A percentile compares a stretch with the other conserved stretches of the same genome.
These are phyloP conservation scores for Notolepis coatsorum DNA, from an alignment of 2,797 vertebrate genomes.

Conservation along the genomic window DNA sequence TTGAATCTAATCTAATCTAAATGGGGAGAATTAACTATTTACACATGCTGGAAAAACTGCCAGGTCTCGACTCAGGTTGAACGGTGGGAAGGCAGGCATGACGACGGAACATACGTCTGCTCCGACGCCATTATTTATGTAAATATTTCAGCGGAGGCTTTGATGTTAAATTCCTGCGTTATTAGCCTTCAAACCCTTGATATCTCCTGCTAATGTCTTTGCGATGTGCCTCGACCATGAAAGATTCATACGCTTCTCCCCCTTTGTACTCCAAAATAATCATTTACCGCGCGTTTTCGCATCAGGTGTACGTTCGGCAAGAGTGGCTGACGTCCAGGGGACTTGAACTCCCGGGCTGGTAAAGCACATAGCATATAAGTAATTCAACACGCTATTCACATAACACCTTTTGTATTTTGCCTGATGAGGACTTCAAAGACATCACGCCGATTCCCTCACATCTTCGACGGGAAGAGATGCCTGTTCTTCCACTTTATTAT, in stretches of 20 bases:
- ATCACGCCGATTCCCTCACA: conserved; percentile 10
- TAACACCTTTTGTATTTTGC: conserved; percentile 51
- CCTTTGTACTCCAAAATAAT: background rate
- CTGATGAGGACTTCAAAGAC: conserved; percentile 56
- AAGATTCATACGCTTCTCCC: background rate
- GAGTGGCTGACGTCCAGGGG: background rate
- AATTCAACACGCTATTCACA: conserved; percentile 49
- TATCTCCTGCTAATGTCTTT: conserved; percentile 32
- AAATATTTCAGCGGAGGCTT: conserved; percentile 11
- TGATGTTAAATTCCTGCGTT: conserved; percentile 22
- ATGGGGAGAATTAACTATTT: no score
- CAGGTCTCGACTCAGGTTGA: no score
- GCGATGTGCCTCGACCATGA: conserved; percentile 30
- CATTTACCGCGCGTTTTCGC: conserved; percentile 21
- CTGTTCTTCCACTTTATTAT: conserved; percentile 14
- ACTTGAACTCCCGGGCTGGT: background rate
- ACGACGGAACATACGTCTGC: no score
- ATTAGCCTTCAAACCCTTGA: conserved; percentile 14
- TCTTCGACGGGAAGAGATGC: conserved; percentile 46
- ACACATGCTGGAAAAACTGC: no score
- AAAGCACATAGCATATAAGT: conserved; percentile 44
- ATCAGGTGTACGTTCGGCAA: conserved; percentile 8
- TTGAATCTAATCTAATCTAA: no score
- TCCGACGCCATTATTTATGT: background rate
- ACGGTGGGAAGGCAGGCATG: no score